phyloP scores from a whole-genome alignment of 1,140 invertebrate species.

The Bilobella aurantiaca region DNA sequence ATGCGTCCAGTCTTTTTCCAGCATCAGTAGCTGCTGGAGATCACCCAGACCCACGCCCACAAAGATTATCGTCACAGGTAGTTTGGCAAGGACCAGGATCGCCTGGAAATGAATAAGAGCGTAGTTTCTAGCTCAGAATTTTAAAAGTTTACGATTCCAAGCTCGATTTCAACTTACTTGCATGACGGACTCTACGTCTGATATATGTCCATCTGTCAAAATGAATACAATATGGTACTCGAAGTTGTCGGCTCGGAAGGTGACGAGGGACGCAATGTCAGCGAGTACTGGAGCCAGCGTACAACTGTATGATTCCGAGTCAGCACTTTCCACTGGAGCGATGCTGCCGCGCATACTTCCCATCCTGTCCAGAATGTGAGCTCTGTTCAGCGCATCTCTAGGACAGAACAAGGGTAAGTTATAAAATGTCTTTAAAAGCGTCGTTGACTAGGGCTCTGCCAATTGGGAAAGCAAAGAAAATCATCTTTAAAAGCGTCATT shows the following conservation, averaged over 20 bases:
- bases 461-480: no score
- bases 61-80: conserved; percentile 22
- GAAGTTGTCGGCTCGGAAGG: conserved; percentile 17
- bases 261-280: conserved; percentile 17
- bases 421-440: no score
- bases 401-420: no score
- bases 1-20: conserved; percentile 17
- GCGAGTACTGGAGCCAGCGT: conserved; percentile 18
- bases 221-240: conserved; percentile 30
- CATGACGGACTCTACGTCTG: conserved; percentile 18
- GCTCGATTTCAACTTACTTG: conserved; percentile 10
- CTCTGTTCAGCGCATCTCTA: conserved; percentile 19
- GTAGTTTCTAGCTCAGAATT: background rate
- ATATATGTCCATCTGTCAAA: conserved; percentile 26
- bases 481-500: no score
- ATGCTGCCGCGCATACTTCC: no score
- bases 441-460: no score
- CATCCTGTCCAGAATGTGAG: conserved; percentile 2
- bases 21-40: conserved; percentile 2
- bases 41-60: conserved; percentile 15
- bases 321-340: background rate
- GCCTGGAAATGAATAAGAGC: background rate
- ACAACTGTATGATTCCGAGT: no score
- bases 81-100: conserved; percentile 7
- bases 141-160: background rate